Conservation (phyloP, 2,113 vertebrate genomes). For the Prietella phreatophila region DNA sequence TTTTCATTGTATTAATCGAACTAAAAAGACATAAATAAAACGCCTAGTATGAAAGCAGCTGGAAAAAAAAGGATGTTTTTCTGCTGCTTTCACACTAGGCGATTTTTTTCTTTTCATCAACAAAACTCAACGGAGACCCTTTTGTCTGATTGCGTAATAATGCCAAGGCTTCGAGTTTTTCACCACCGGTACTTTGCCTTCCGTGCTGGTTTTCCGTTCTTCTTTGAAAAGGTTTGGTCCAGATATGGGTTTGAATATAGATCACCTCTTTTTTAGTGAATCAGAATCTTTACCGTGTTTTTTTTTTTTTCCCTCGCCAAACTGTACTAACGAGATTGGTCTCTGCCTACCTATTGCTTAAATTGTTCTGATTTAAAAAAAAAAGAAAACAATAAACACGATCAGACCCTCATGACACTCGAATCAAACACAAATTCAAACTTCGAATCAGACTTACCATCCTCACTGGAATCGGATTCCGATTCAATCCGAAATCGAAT, state of each 20-base stretch:
- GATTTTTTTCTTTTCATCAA: background rate
- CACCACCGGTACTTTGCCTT: background rate
- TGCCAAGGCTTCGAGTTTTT: background rate
- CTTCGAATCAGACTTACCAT: too few relatives aligned
- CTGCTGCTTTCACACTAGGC: background rate
- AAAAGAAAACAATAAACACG: background rate
- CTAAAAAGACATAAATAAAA: too few relatives aligned
- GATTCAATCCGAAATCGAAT: too few relatives aligned
- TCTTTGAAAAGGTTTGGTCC: background rate
- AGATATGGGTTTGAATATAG: background rate
- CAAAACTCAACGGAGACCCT: background rate
- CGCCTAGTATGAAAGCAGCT: too few relatives aligned
- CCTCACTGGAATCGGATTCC: background rate
- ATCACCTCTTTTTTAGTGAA: background rate
- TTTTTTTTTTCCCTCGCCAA: background rate
- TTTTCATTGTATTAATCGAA: background rate
- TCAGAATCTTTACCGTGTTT: background rate
- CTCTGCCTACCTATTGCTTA: background rate
- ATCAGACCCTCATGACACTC: background rate
- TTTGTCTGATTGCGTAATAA: background rate
- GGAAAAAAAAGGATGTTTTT: too few relatives aligned
- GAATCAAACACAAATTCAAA: background rate
- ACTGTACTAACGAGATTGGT: background rate
- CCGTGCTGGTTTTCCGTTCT: background rate
- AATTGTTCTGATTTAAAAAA: background rate